Evolutionary conservation across 2,888 invertebrate genomes (phyloP).

Genomic region (Ommatoiulus sabulosus): DNA sequence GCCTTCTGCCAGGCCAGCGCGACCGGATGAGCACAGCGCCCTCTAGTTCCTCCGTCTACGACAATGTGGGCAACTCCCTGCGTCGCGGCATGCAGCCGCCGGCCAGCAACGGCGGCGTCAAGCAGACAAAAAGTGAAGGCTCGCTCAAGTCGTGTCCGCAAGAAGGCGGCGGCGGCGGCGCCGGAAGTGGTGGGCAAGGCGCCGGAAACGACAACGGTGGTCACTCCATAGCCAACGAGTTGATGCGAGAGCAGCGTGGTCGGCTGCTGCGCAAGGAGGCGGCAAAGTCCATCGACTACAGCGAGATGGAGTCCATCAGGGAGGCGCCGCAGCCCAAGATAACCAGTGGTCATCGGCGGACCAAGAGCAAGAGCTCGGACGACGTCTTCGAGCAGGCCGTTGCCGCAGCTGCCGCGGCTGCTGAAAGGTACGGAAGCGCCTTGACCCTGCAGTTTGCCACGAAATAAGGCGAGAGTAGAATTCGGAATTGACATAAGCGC

Average conservation of each 20-base stretch:
- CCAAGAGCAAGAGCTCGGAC: constrained; percentile 90
- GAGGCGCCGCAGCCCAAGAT: constrained; percentile 62
- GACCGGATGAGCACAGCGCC: constrained; percentile 71
- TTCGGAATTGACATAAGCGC: too few species aligned
- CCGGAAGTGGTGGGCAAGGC: constrained; percentile 61
- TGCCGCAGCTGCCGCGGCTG: not conserved
- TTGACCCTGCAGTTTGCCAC: too few species aligned
- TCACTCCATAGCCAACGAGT: constrained; percentile 42
- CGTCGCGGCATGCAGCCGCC: constrained; percentile 63
- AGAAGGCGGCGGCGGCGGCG: constrained; percentile 58
- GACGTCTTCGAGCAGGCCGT: constrained; percentile 74
- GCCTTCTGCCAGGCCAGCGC: constrained; percentile 64
- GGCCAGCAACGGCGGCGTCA: constrained; percentile 57
- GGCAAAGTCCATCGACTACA: constrained; percentile 72
- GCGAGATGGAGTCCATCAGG: constrained; percentile 68
- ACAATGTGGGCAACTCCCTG: constrained; percentile 74
- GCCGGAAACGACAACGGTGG: constrained; percentile 35
- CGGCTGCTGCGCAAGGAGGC: constrained; percentile 62
- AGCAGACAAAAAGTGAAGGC: constrained; percentile 60
- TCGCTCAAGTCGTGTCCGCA: constrained; percentile 58
- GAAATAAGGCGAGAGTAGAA: too few species aligned
- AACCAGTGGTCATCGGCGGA: constrained; percentile 63
- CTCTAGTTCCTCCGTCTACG: constrained; percentile 89
- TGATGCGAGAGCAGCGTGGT: constrained; percentile 57
- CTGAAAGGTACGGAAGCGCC: not conserved